These are phyloP conservation scores for Didymodactylos carnosus DNA, from an alignment of 2,888 invertebrate genomes.

Conservation along the genomic window DNA sequence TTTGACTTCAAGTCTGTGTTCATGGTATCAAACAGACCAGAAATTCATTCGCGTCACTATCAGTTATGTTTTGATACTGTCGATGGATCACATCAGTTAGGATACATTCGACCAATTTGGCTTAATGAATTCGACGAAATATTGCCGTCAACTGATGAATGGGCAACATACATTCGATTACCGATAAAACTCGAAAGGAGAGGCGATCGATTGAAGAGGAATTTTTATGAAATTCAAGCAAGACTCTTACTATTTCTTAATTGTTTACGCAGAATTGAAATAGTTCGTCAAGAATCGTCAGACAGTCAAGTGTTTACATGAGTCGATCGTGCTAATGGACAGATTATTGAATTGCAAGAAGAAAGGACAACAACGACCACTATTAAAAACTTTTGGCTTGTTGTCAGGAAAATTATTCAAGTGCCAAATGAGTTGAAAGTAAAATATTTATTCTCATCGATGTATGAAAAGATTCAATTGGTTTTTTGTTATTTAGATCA, in stretches of 20 bases:
- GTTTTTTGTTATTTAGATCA: not conserved
- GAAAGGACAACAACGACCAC: not conserved
- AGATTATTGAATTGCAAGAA: not conserved
- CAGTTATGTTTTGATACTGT: constrained; percentile 30
- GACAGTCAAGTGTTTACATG: not conserved
- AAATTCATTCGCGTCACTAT: constrained; percentile 32
- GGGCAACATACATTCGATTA: constrained; percentile 27
- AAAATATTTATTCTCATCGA: not conserved
- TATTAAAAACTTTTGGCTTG: constrained; percentile 2
- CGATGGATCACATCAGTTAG: constrained; percentile 25
- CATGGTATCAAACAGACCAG: constrained; percentile 28
- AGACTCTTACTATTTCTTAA: constrained; percentile 31
- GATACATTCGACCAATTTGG: constrained; percentile 33
- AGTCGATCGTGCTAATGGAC: constrained; percentile 1
- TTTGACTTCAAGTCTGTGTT: constrained; percentile 36
- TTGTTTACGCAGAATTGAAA: constrained; percentile 24
- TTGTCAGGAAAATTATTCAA: not conserved
- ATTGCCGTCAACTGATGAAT: constrained; percentile 13
- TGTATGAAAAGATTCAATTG: not conserved
- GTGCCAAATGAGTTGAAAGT: not conserved
- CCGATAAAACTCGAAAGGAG: constrained; percentile 24
- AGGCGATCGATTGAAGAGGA: constrained; percentile 22
- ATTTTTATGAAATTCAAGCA: constrained; percentile 32
- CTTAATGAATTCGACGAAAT: constrained; percentile 8
- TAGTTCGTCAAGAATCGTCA: constrained; percentile 22